A percentile compares a stretch with the other conserved stretches of the same genome.
Evolutionary conservation across 2,888 invertebrate species (phyloP).

Genomic region (Stomorhina lunata): DNA sequence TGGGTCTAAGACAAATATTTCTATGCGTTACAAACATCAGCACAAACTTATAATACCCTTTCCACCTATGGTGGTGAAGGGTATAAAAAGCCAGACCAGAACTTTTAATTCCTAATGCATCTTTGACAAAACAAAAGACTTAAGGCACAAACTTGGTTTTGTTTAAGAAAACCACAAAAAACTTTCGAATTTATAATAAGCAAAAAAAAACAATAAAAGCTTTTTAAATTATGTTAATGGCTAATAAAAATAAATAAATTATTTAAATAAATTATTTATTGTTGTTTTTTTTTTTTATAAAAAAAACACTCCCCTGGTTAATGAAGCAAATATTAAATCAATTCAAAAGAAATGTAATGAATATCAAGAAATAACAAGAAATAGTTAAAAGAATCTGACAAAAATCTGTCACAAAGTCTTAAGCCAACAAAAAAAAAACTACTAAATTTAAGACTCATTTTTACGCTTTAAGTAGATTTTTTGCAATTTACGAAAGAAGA

Average conservation of each 20-base stretch:
- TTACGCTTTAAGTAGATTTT: conserved; percentile 10
- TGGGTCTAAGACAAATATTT: no score
- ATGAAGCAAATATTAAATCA: conserved; percentile 3
- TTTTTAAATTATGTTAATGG: conserved; percentile 23
- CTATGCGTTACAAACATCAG: no score
- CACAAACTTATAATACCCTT: no score
- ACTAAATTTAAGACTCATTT: neutral
- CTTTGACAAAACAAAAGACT: neutral
- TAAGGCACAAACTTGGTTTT: conserved; percentile 2
- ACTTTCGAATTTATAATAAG: neutral
- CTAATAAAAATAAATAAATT: neutral
- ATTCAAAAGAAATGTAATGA: neutral
- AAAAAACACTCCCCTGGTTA: conserved; percentile 8
- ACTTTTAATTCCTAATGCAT: neutral
- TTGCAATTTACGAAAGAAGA: no score
- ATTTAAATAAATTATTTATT: no score
- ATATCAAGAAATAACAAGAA: neutral
- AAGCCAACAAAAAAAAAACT: neutral
- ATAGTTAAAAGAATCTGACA: no score
- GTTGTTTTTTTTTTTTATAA: no score
- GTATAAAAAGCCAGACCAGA: no score
- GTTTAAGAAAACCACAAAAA: neutral
- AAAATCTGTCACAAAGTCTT: conserved; percentile 30
- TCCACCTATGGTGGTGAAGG: no score
- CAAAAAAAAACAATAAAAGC: conserved; percentile 11